phyloP scores from a whole-genome alignment of 2,797 vertebrate genomes.

The Lacerta viridis region DNA sequence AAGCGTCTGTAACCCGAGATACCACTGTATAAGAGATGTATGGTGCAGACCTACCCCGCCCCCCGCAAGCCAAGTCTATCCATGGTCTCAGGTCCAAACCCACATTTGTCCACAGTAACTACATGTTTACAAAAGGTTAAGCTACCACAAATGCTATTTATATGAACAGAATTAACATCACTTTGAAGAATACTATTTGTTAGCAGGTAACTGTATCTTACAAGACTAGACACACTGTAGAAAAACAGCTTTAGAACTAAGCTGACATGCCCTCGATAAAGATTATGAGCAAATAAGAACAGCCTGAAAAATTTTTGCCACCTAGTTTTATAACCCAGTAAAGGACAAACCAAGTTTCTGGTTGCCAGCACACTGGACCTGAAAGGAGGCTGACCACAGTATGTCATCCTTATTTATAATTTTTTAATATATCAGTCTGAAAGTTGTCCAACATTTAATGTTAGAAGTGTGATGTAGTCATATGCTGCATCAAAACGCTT shows the following conservation, averaged over 20 bases:
- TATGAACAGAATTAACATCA: conserved; percentile 16
- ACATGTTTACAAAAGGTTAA: background rate
- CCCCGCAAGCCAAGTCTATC: too few relatives aligned
- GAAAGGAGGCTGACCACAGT: background rate
- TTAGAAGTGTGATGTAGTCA: background rate
- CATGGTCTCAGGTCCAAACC: background rate
- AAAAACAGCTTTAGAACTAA: background rate
- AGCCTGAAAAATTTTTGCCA: background rate
- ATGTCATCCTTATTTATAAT: background rate
- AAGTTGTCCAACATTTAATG: conserved; percentile 35
- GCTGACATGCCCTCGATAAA: background rate
- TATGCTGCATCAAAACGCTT: conserved; percentile 16
- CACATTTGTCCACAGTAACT: background rate
- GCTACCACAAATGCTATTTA: background rate
- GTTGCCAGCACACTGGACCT: background rate
- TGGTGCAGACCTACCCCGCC: background rate
- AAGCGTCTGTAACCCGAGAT: too few relatives aligned
- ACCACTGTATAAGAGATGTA: background rate
- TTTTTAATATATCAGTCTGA: background rate
- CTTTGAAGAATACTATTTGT: background rate
- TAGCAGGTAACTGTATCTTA: background rate
- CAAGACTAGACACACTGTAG: background rate
- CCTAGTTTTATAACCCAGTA: background rate
- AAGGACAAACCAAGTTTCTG: background rate
- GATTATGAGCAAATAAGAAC: background rate